Base-by-base conservation (phyloP, 2,888 invertebrate species). In the Drosophila infuscata region DNA sequence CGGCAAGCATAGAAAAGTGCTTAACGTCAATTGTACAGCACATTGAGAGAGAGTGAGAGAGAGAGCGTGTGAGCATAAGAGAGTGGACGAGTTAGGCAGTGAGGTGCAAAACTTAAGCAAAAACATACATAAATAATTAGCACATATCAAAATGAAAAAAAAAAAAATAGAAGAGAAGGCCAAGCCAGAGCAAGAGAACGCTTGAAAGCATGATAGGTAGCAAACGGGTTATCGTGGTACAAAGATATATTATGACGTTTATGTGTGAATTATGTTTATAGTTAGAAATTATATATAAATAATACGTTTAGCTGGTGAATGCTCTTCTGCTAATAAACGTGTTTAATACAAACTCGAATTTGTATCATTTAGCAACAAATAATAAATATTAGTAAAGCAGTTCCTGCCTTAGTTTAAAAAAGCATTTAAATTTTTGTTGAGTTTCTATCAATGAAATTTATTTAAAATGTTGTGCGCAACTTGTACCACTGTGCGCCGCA, bases 191-290 rank as follows among this genome's bases (percentile, higher is more conserved):
- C 58, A 60, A 59, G 46, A 66, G 63, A 69, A 51, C 54, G 58
- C 43, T 52, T 63, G 35, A 46, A 65, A 61, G 71, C 61, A 67
- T 66, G 30, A 59, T 49, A 33, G 52, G 32, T 67, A 60, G 49
- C 67, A 56, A 81, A 73, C 81, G 41, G 53, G 74, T 69, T 73
- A 78, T 81, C 2, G 78, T 78, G 77, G 76, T 79, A 11, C 35
- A 29, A 32, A 59, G 6, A 32, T 52, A 32, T 36, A 48, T 62
- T n/a, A 25, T 15, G 15, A 29, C 35, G 48, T 46, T 33, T 49
- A 72, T 43, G 52, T 72, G 57, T 41, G 38, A 66, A 77, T 20
- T 60, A 46, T 25, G 15, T 32, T 17, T 8, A 32, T 52, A 29
- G n/a, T 29, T 36, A 2, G 15, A 20, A 30, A 25, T 30, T 32